Percentiles rank a stretch among this genome's conserved stretches.
Evolutionary conservation across 2,888 invertebrate genomes (phyloP).

Genomic region (Callinectes sapidus): DNA sequence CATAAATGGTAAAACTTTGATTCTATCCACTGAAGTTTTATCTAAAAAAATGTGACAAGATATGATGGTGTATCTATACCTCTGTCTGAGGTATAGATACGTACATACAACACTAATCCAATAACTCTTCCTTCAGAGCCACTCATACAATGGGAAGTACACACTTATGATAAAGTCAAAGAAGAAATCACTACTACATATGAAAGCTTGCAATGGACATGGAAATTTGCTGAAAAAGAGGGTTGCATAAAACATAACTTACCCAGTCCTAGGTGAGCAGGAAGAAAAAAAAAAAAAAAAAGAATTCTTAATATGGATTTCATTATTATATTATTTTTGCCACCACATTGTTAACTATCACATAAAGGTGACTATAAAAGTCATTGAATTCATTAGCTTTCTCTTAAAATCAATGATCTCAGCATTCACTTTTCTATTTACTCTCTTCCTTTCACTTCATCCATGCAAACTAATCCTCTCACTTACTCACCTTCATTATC

Average conservation of each 20-base stretch:
- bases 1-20: not conserved
- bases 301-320: not conserved
- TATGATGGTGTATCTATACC: too few species aligned
- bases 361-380: not conserved
- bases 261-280: conserved; percentile 39
- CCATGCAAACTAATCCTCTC: too few species aligned
- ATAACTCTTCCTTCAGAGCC: not conserved
- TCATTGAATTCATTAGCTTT: not conserved
- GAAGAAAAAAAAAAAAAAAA: too few species aligned
- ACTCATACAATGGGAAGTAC: not conserved
- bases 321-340: not conserved
- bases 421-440: too few species aligned
- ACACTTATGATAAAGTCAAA: not conserved
- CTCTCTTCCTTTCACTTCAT: too few species aligned
- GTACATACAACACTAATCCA: not conserved
- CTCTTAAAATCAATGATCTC: not conserved
- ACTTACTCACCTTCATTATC: too few species aligned
- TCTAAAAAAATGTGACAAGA: too few species aligned
- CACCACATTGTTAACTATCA: not conserved
- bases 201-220: not conserved
- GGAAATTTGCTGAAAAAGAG: not conserved
- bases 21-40: too few species aligned
- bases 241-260: conserved; percentile 8
- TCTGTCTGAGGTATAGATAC: too few species aligned
- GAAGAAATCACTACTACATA: not conserved